Conservation (phyloP, 1,140 invertebrate genomes). For the Megalopta genalis region DNA sequence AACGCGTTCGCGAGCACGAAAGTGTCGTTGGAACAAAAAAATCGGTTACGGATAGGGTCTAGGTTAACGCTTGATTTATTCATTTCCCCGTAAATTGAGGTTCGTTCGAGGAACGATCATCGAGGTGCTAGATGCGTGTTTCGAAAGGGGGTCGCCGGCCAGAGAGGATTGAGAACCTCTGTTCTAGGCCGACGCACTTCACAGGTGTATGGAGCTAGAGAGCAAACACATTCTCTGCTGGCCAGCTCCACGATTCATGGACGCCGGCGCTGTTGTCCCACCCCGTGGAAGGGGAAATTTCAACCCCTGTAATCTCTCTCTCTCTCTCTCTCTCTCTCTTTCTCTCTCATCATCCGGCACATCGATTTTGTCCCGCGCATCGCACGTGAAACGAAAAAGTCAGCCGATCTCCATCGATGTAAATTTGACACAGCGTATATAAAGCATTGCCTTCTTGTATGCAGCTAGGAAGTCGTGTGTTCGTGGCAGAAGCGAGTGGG, state of each 20-base stretch:
- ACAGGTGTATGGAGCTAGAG: background rate
- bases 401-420: too few relatives aligned
- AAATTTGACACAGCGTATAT: too few relatives aligned
- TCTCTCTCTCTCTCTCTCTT: background rate
- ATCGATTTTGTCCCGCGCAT: background rate
- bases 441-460: too few relatives aligned
- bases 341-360: too few relatives aligned
- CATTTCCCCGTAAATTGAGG: too few relatives aligned
- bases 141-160: background rate
- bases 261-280: slow-evolving; percentile 11
- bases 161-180: background rate
- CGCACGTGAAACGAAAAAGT: too few relatives aligned
- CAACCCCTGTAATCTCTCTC: background rate
- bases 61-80: too few relatives aligned
- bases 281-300: background rate
- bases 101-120: too few relatives aligned
- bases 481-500: too few relatives aligned
- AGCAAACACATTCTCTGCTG: background rate
- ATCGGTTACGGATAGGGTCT: too few relatives aligned
- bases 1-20: background rate
- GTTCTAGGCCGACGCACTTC: slow-evolving; percentile 15
- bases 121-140: background rate
- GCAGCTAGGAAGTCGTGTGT: too few relatives aligned
- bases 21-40: too few relatives aligned
- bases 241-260: background rate